phyloP scores from a whole-genome alignment of 2,888 invertebrate species.

The Torymus texanus region DNA sequence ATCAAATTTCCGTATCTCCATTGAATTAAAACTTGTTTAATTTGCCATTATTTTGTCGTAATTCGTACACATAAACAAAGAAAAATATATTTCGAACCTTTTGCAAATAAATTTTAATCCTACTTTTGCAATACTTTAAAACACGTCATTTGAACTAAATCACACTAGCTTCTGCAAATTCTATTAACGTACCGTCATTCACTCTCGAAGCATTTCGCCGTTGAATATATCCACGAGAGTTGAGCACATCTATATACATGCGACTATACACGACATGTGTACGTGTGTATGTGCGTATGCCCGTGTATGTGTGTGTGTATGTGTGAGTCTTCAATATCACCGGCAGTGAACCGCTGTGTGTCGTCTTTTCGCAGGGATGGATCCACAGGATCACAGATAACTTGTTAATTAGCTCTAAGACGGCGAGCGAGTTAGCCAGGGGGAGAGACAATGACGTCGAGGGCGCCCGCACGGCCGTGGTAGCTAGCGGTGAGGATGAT shows the following conservation, averaged over 20 bases:
- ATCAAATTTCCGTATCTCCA: no score
- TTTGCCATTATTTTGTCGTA: no score
- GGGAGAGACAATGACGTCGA: constrained; percentile 71
- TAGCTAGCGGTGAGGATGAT: constrained; percentile 57
- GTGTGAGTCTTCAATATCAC: constrained; percentile 5
- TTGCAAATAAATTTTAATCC: no score
- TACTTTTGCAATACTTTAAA: no score
- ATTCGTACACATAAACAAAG: no score
- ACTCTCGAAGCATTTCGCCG: constrained; percentile 21
- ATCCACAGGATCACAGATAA: constrained; percentile 72
- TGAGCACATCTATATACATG: no score
- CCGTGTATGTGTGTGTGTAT: constrained; percentile 7
- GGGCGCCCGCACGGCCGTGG: constrained; percentile 45
- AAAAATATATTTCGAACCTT: no score
- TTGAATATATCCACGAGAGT: neutral
- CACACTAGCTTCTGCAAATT: neutral
- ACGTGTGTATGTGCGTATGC: neutral
- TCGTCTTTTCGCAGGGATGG: constrained; percentile 74
- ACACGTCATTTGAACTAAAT: no score
- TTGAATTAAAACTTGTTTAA: no score
- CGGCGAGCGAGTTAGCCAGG: constrained; percentile 64
- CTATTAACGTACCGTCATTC: constrained; percentile 5
- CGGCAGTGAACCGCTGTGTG: constrained; percentile 56
- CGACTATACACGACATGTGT: neutral
- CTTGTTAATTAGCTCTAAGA: constrained; percentile 68